Conservation (phyloP, 2,797 vertebrate species). For the Urosaurus nigricauda region DNA sequence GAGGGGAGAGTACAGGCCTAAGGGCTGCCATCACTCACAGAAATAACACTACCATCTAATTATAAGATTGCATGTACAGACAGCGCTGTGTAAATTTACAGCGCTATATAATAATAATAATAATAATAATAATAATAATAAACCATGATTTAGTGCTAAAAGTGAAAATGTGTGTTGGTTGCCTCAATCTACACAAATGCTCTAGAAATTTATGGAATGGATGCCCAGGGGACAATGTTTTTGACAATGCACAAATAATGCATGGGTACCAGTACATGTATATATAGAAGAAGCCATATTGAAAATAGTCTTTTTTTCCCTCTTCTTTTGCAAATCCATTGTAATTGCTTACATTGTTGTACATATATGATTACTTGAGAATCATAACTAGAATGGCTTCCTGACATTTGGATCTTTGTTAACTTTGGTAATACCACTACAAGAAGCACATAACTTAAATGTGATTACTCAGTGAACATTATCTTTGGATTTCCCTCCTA, state of each 20-base stretch:
- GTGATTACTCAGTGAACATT: slow-evolving; percentile 21
- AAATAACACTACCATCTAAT: neutral
- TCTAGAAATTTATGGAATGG: neutral
- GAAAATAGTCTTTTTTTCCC: neutral
- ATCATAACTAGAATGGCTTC: slow-evolving; percentile 41
- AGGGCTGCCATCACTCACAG: neutral
- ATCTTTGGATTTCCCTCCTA: slow-evolving; percentile 29
- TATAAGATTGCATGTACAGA: too few relatives aligned
- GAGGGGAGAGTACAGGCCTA: neutral
- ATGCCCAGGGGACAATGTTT: neutral
- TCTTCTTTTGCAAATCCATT: slow-evolving; percentile 5
- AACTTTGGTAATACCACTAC: slow-evolving; percentile 34
- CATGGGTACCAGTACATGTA: neutral
- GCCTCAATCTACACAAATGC: neutral
- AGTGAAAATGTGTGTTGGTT: neutral
- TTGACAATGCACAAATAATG: neutral
- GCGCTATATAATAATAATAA: too few relatives aligned
- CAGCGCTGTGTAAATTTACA: too few relatives aligned
- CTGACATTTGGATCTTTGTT: neutral
- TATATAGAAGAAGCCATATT: neutral
- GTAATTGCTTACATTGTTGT: neutral
- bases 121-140: too few relatives aligned
- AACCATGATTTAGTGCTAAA: neutral
- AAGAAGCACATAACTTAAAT: neutral
- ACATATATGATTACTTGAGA: slow-evolving; percentile 14